Conservation (phyloP, 2,113 vertebrate species). For the Aegotheles bennettii region DNA sequence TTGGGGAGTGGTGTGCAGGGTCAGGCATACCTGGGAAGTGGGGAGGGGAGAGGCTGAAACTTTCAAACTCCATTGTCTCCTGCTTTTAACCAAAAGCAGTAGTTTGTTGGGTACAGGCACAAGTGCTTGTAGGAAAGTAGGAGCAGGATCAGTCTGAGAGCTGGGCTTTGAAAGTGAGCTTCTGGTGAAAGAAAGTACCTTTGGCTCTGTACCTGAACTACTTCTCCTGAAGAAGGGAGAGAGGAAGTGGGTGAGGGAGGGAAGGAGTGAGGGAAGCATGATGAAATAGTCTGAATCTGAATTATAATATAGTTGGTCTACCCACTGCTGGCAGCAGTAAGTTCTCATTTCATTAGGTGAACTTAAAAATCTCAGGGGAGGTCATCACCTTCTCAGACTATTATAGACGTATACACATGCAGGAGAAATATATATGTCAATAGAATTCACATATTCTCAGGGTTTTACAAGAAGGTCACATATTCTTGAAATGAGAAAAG, state of each 20-base stretch:
- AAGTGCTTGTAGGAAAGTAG: neutral
- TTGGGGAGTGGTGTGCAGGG: neutral
- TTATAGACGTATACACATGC: neutral
- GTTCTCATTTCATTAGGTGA: neutral
- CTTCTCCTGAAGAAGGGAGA: neutral
- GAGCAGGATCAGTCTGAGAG: neutral
- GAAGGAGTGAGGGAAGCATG: neutral
- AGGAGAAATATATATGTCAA: neutral
- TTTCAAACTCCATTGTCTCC: neutral
- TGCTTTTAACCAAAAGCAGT: neutral
- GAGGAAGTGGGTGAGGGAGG: neutral
- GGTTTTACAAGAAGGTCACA: neutral
- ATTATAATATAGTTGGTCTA: neutral
- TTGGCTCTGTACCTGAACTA: neutral
- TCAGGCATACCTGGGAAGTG: neutral
- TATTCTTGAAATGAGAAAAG: neutral
- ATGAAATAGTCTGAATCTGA: neutral
- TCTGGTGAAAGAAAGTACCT: neutral
- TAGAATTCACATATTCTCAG: neutral
- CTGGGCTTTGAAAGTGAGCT: neutral
- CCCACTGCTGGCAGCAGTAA: neutral
- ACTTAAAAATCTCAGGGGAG: neutral
- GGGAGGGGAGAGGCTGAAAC: neutral
- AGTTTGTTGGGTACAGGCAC: neutral
- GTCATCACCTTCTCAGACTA: neutral